Conservation (phyloP, 2,888 invertebrate species). For the Cerastis rubricosa region DNA sequence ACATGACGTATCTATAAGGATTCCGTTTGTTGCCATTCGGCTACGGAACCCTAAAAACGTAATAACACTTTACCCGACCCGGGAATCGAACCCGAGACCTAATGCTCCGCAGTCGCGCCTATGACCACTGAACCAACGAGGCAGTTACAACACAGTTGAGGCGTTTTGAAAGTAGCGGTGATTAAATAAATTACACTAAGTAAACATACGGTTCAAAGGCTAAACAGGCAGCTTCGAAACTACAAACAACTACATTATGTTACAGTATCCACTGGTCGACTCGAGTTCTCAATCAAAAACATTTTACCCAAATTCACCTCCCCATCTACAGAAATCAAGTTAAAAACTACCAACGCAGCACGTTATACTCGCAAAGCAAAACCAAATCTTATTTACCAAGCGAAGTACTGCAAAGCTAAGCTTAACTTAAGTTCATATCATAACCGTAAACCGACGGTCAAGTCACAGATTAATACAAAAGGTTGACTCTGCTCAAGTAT, state of each 20-base stretch:
- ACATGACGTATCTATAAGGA: too few species aligned
- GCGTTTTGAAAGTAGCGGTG: neutral
- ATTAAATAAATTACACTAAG: neutral
- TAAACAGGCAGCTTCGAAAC: neutral
- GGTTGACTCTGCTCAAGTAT: neutral
- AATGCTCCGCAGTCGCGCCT: neutral
- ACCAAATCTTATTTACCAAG: slow-evolving; percentile 45
- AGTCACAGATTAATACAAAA: neutral
- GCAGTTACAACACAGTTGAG: neutral
- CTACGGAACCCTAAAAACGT: too few species aligned
- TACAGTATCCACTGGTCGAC: too few species aligned
- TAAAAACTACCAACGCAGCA: slow-evolving; percentile 24
- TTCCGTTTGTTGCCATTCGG: too few species aligned
- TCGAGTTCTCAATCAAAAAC: neutral
- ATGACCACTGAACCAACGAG: neutral
- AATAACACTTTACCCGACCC: neutral
- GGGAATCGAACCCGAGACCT: fast-evolving
- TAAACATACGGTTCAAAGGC: neutral
- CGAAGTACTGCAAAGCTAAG: slow-evolving; percentile 42
- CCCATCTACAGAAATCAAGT: slow-evolving; percentile 22
- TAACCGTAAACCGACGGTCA: slow-evolving; percentile 24
- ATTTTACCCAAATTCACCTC: slow-evolving; percentile 1
- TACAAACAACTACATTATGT: neutral
- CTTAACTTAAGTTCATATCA: slow-evolving; percentile 50
- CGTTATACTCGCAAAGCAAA: slow-evolving; percentile 27